Evolutionary conservation across 2,113 vertebrate genomes (phyloP), one percentile per base, ranked within the genome.

Genomic region (Charina bottae): DNA sequence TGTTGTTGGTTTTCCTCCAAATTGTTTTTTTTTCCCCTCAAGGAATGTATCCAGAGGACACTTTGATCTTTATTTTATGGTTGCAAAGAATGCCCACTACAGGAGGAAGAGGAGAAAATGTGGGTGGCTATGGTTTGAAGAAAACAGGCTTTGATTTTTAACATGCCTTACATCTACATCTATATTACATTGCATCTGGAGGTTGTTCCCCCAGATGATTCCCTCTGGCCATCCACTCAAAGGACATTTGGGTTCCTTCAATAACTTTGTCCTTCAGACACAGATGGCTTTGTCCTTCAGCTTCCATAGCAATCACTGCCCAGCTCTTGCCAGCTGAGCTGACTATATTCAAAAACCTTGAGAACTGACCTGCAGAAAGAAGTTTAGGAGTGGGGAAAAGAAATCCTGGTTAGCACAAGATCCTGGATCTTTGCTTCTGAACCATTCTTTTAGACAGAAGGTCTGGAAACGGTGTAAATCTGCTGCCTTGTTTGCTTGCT

Each of bases 401-500:
- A 53, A 0, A 90, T 83, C 2, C n/a, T 17, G 46, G 68, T 85
- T 37, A 89, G 91, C 46, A 89, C 26, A 33, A 0, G 88, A 83
- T 42, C 37, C 7, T 85, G 2, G 4, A 54, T 68, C 33, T 85
- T 93, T 0, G 0, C 84, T 56, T 96, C 89, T 78, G 68, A 54
- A 58, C n/a, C 6, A 10, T 85, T 46, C 62, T 23, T 33, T 89
- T 87, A 26, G 10, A 54, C 58, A 60, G 26, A 49, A 78, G 92
- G 56, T 55, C 9, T 83, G 90, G 78, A 49, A 83, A 59, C 42
- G 13, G 94, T 87, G 58, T 94, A 15, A 58, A n/a, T 54, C 26
- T 19, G 17, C 28, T 87, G 42, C 88, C 26, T 89, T 7, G 83
- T 92, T 55, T 93, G 60, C 78, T 93, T 90, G 83, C 58, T 42